Evolutionary conservation across 2,797 vertebrate species (phyloP).

Genomic region (Gymnopithys bicolor): DNA sequence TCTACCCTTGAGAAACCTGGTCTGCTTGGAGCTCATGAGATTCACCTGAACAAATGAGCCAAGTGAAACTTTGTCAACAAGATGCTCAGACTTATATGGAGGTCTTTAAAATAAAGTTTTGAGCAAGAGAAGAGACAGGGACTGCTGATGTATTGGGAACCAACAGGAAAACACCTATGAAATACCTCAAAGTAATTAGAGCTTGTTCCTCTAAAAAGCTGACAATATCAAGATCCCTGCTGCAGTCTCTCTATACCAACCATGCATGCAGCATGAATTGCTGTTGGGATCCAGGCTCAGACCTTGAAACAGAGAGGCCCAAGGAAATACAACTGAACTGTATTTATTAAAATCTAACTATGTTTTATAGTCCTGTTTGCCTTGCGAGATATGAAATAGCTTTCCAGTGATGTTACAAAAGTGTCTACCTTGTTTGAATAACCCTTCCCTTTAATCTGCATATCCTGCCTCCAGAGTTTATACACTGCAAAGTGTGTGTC

Average conservation of each 20-base stretch:
- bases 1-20: background rate
- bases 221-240: background rate
- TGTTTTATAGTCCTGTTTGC: too few species aligned
- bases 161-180: background rate
- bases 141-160: background rate
- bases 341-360: too few species aligned
- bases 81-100: background rate
- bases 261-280: background rate
- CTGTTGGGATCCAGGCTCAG: background rate
- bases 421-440: too few species aligned
- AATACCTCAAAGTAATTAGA: background rate
- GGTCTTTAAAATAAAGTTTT: background rate
- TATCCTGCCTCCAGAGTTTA: too few species aligned
- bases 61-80: background rate
- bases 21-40: background rate
- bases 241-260: background rate
- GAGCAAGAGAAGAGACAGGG: background rate
- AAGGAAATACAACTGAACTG: too few species aligned
- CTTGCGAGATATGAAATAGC: too few species aligned
- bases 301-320: too few species aligned
- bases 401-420: too few species aligned
- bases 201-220: background rate
- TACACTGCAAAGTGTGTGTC: too few species aligned
- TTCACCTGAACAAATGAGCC: background rate
- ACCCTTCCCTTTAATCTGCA: too few species aligned